A percentile compares a stretch with the other conserved stretches of the same genome.
phyloP scores from a whole-genome alignment of 2,113 vertebrate species.

The Perccottus glenii region DNA sequence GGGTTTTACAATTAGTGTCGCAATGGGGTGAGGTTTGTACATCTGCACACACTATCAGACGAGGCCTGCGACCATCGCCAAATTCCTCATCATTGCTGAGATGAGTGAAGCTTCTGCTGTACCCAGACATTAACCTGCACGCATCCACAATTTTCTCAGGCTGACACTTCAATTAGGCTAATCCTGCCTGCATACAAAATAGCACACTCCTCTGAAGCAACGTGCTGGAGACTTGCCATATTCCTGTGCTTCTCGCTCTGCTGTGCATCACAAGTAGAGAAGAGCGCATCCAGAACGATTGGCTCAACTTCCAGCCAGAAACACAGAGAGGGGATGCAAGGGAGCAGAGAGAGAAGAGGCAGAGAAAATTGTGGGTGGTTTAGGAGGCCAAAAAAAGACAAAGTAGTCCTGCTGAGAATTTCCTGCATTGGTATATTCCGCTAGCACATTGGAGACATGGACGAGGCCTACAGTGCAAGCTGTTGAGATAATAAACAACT shows the following conservation, averaged over 20 bases:
- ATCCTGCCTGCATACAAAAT: conserved; percentile 70
- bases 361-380: conserved; percentile 12
- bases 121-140: conserved; percentile 71
- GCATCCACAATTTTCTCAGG: conserved; percentile 76
- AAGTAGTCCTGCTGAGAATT: conserved; percentile 26
- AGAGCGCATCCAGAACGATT: conserved; percentile 50
- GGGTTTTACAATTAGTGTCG: conserved; percentile 51
- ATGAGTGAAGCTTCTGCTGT: conserved; percentile 58
- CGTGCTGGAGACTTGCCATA: conserved; percentile 64
- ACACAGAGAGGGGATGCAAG: conserved; percentile 39
- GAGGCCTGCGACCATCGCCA: conserved; percentile 53
- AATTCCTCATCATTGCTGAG: conserved; percentile 56
- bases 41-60: conserved; percentile 27
- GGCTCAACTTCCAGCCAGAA: conserved; percentile 49
- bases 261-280: conserved; percentile 63
- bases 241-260: conserved; percentile 38
- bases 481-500: conserved; percentile 76
- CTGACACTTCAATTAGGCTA: conserved; percentile 80
- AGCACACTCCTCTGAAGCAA: conserved; percentile 44
- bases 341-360: conserved; percentile 16
- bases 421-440: conserved; percentile 31
- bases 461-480: conserved; percentile 51
- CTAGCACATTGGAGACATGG: conserved; percentile 19
- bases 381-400: conserved; percentile 12
- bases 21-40: conserved; percentile 9